Evolutionary conservation across 2,113 vertebrate species (phyloP), one percentile per base, ranked within the genome.

Genomic region (Columba livia): DNA sequence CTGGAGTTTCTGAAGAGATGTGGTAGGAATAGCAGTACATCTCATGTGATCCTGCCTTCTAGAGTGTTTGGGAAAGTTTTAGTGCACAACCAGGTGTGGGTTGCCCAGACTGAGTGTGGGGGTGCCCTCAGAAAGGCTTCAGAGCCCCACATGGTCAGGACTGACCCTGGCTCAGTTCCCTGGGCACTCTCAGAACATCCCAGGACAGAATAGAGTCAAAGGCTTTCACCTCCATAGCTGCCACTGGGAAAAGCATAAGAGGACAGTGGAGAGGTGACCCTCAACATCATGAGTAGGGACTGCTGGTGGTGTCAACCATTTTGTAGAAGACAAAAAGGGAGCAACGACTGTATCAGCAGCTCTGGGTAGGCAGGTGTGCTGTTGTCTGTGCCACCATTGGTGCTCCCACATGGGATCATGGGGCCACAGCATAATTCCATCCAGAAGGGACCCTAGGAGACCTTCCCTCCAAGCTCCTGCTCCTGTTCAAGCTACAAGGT

Each of bases 121-220:
- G 26, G 10, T 57, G 31, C 6, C 44, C 53, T 65, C 48, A 60
- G 64, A 65, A 69, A 85, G 36, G 42, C 31, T 92, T 31, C n/a
- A 88, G 65, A 82, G 26, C 40, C n/a, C 58, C 20, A 28, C 19
- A 28, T 0, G 0, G 18, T 31, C 58, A 48, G 48, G 7, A 36
- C 16, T 23, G 54, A 36, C 29, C 34, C n/a, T 1, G 2, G 42
- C 18, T 60, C 26, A 12, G 17, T 47, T n/a, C 18, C 10, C 24
- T 74, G 61, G 42, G 18, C 18, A 21, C 42, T 26, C 31, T 51
- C 21, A 71, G 40, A 19, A 11, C 3, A 2, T 65, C 32, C 48
- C 32, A 75, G 80, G n/a, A 67, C 53, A 83, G 67, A 25, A 34
- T 18, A 75, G 13, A 54, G 36, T 17, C 62, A 58, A 26, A 60